Evolutionary conservation across 2,113 vertebrate genomes (phyloP).

Genomic region (Petrocephalus microphthalmus): DNA sequence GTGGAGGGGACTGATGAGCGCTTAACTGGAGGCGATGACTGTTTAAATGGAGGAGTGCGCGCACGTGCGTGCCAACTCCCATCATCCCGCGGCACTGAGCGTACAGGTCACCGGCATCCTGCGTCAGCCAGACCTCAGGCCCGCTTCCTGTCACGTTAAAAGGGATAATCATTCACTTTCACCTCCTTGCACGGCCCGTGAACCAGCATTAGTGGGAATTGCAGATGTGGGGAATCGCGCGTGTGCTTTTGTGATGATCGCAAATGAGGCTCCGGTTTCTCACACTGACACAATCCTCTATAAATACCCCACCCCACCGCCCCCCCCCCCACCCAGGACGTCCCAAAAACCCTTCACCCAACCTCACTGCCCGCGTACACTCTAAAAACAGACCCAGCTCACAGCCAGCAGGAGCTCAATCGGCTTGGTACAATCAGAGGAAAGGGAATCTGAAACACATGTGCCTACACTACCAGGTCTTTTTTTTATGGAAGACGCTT

Average conservation of each 20-base stretch:
- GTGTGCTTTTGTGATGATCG: background rate
- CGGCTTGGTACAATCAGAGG: conserved; percentile 11
- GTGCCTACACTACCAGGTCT: conserved; percentile 32
- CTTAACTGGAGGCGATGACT: background rate
- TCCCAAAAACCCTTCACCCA: background rate
- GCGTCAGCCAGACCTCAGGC: background rate
- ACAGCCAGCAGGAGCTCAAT: conserved; percentile 24
- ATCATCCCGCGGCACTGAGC: background rate
- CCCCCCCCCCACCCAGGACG: background rate
- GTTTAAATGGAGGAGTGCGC: background rate
- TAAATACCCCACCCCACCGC: background rate
- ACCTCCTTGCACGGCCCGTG: background rate
- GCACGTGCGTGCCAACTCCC: conserved; percentile 22
- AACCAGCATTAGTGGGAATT: background rate
- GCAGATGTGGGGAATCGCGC: background rate
- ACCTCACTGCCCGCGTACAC: conserved; percentile 20
- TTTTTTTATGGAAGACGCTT: conserved; percentile 36
- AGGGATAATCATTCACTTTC: background rate
- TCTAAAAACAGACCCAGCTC: conserved; percentile 48
- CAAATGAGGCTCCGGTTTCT: conserved; percentile 7
- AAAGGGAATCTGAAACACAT: conserved; percentile 18
- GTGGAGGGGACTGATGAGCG: background rate
- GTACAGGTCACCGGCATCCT: background rate
- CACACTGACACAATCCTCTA: background rate
- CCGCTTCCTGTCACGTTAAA: background rate